Conservation (phyloP, 1,140 invertebrate genomes). For the Calephelis virginiensis region DNA sequence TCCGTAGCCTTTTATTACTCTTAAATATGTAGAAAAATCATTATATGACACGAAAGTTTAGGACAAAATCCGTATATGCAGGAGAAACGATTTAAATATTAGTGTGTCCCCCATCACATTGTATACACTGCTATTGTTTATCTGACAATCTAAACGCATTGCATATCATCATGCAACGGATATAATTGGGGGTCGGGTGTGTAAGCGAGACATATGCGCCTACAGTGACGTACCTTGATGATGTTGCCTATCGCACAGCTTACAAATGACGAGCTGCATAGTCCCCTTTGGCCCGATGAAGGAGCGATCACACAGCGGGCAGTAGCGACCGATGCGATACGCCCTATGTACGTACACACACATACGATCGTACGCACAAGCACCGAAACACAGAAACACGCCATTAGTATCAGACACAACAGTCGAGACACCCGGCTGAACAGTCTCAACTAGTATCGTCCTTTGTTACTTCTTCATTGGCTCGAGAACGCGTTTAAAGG, state of each 20-base stretch:
- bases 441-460: slow-evolving; percentile 26
- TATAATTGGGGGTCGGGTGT: background rate
- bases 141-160: slow-evolving; percentile 3
- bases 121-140: slow-evolving; percentile 9
- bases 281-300: slow-evolving; percentile 78
- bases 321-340: slow-evolving; percentile 79
- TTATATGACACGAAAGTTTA: background rate
- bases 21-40: background rate
- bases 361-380: slow-evolving; percentile 60
- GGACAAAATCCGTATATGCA: background rate
- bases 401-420: slow-evolving; percentile 58
- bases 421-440: slow-evolving; percentile 35
- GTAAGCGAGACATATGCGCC: slow-evolving; percentile 32
- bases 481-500: slow-evolving; percentile 20
- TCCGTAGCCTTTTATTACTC: too few relatives aligned
- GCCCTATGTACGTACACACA: slow-evolving; percentile 74
- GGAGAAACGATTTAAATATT: slow-evolving; percentile 10
- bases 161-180: slow-evolving; percentile 13
- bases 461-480: slow-evolving; percentile 50
- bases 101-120: background rate
- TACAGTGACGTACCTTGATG: slow-evolving; percentile 75
- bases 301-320: slow-evolving; percentile 76
- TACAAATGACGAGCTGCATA: slow-evolving; percentile 79
- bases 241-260: slow-evolving; percentile 77
- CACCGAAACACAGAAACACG: slow-evolving; percentile 77